phyloP scores from a whole-genome alignment of 2,797 vertebrate species.

The Prionace glauca region DNA sequence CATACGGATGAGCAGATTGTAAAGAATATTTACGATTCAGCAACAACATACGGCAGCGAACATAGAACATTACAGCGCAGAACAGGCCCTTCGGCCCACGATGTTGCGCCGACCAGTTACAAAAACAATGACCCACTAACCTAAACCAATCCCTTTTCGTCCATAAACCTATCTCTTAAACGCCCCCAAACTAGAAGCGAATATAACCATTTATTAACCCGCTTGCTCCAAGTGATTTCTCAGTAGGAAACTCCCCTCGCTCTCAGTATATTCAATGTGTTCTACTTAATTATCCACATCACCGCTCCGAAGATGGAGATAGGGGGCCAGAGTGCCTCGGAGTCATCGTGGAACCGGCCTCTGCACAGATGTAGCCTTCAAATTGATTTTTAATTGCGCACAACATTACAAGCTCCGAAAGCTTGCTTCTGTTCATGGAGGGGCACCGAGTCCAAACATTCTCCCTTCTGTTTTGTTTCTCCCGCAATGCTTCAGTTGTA shows the following conservation, averaged over 20 bases:
- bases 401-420: neutral
- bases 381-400: conserved; percentile 30
- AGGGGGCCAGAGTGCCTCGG: neutral
- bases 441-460: neutral
- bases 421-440: neutral
- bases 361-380: neutral
- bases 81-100: no score
- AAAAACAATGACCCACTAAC: no score
- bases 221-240: neutral
- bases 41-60: neutral
- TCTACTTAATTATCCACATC: conserved; percentile 29
- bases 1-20: conserved; percentile 11
- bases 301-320: neutral
- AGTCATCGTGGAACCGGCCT: neutral
- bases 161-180: no score
- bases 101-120: no score
- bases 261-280: neutral
- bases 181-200: no score
- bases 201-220: conserved; percentile 33
- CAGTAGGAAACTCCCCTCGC: neutral
- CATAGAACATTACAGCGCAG: no score
- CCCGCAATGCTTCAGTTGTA: no score
- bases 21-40: conserved; percentile 22
- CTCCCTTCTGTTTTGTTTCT: neutral
- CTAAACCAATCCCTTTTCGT: no score